Percentiles rank a stretch among this genome's conserved stretches.
phyloP scores from a whole-genome alignment of 2,888 invertebrate genomes.

The Tolmerus cingulatus region DNA sequence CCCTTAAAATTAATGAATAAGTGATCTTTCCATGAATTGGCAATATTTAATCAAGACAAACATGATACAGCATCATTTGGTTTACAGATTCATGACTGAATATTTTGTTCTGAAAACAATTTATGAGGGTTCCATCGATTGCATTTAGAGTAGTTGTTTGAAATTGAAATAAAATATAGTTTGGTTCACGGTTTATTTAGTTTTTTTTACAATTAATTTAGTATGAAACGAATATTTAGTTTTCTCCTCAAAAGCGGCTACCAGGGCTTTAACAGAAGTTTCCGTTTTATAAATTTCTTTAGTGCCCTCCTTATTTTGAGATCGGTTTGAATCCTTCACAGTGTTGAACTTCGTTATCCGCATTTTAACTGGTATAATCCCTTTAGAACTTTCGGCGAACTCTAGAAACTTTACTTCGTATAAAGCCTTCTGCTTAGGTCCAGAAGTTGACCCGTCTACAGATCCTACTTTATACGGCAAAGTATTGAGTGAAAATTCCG shows the following conservation, averaged over 20 bases:
- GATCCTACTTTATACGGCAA: neutral
- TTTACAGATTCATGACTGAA: no score
- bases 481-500: neutral
- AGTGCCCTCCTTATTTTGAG: neutral
- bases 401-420: neutral
- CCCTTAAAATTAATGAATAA: no score
- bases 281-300: neutral
- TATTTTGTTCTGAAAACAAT: no score
- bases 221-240: neutral
- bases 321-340: neutral
- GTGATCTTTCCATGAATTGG: no score
- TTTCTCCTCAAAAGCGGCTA: neutral
- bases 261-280: neutral
- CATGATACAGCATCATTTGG: no score
- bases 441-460: neutral
- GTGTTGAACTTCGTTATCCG: neutral
- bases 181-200: neutral
- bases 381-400: neutral
- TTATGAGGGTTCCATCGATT: no score
- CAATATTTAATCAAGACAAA: no score
- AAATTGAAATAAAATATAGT: no score
- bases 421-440: neutral
- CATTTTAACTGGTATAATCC: neutral
- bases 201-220: neutral
- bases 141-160: no score